Evolutionary conservation across 2,113 vertebrate species (phyloP).

Genomic region (Prunella fulvescens): DNA sequence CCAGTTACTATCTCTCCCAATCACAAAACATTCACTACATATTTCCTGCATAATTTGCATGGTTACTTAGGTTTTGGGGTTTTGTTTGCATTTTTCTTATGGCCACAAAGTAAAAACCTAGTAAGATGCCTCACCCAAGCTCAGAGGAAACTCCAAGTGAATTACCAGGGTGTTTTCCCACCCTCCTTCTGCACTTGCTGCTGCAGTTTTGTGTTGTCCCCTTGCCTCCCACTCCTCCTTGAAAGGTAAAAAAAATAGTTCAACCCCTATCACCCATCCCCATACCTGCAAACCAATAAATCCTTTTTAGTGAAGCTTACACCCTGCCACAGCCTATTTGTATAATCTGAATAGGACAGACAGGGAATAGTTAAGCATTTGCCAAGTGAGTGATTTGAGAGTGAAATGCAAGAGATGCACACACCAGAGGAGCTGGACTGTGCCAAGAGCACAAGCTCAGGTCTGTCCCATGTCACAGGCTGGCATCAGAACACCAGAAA

Average conservation of each 20-base stretch:
- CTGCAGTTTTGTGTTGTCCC: background rate
- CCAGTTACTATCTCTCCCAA: conserved; percentile 2
- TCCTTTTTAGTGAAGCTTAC: background rate
- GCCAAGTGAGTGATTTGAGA: background rate
- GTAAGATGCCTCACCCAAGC: background rate
- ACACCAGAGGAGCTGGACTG: background rate
- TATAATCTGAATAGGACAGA: conserved; percentile 3
- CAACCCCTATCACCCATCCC: background rate
- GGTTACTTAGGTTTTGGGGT: background rate
- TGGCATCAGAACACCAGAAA: background rate
- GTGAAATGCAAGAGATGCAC: background rate
- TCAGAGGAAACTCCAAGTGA: background rate
- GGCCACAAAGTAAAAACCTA: background rate
- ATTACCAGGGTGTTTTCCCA: background rate
- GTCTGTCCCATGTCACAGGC: background rate
- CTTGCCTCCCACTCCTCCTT: background rate
- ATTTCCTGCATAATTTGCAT: background rate
- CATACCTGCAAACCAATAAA: background rate
- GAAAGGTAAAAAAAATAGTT: background rate
- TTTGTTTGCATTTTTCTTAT: background rate
- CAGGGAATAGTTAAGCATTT: background rate
- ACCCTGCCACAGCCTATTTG: background rate
- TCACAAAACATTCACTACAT: accelerated
- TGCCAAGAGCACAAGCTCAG: background rate
- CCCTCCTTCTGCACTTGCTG: background rate